Evolutionary conservation across 2,888 invertebrate species (phyloP), one percentile per base, ranked within the genome.

Genomic region (Trypoxylon attenuatum): DNA sequence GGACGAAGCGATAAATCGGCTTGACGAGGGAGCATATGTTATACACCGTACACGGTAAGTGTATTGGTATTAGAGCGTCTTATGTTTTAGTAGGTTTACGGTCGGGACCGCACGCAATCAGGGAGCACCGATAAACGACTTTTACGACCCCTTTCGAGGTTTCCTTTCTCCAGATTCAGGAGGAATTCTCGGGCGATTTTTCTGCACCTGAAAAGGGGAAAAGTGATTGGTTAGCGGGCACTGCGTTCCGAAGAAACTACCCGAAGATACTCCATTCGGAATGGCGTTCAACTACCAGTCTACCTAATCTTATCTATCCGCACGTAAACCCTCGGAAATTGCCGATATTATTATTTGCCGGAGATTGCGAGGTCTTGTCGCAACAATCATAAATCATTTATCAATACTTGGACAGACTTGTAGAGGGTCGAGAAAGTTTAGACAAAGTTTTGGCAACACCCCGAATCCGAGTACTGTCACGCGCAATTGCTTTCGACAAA

Each of bases 401-500:
- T n/a, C n/a, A n/a, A n/a, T n/a, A n/a, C n/a, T n/a, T n/a, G n/a
- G n/a, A n/a, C n/a, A n/a, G n/a, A n/a, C n/a, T n/a, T n/a, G n/a
- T n/a, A n/a, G n/a, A n/a, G n/a, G n/a, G n/a, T n/a, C n/a, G n/a
- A n/a, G n/a, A n/a, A n/a, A n/a, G n/a, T n/a, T n/a, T n/a, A n/a
- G n/a, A n/a, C n/a, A n/a, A n/a, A n/a, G n/a, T n/a, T n/a, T n/a
- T n/a, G n/a, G n/a, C n/a, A n/a, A n/a, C n/a, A n/a, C n/a, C n/a
- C n/a, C n/a, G n/a, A n/a, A n/a, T n/a, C n/a, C n/a, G 13, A 13
- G 13, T 4, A 51, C 21, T 47, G 55, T 71, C 52, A 57, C 54
- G 71, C 54, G 42, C 57, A 59, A 74, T 71, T 71, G 50, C 51
- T 58, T 45, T 22, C 51, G 29, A 52, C 70, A 50, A 69, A 64